Base-by-base conservation (phyloP, 1,140 invertebrate species). In the Drosophila trapezifrons region DNA sequence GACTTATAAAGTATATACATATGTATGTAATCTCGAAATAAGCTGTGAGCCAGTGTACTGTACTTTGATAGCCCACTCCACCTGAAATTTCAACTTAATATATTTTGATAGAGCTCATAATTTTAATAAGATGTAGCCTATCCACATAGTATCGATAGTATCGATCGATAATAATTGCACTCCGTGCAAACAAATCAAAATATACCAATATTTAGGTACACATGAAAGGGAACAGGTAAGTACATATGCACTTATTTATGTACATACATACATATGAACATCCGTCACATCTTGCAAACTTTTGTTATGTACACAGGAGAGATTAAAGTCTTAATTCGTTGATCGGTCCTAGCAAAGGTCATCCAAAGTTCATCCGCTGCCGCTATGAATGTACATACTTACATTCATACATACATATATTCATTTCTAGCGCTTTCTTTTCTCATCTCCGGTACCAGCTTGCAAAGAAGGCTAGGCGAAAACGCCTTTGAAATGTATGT, bases 381-480 rank as follows among this genome's bases (percentile, higher is more conserved):
- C 51, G 51, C 4, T 54, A 1, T 2, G 13, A 22, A 35, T 9
- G 18, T 20, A 52, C 12, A 52, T 35, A 12, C 18, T 15, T 4
- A 32, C 6, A 51, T n/a, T 7, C 13, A 46, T 8, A 8, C 17
- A 52, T 20, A 20, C 4, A 10, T 35, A 20, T 35, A 52, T 52
- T 20, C 4, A 35, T 52, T 52, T 20, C 51, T 54, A 54, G 29
- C 29, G 51, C 51, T 37, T 54, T 54, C 51, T 54, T 54, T 37
- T 54, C 18, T 37, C 51, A 54, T 54, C 49, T 51, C 49, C 49
- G 27, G 49, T 20, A 17, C 47, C 13, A 18, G 47, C 47, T 51
- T 29, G 47, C 25, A 49, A 49, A 27, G 22, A 17, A n/a, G 47
- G 47, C 25, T 17, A 2, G n/a, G 25, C 27, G 17, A 51, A 32